phyloP scores from a whole-genome alignment of 2,888 invertebrate genomes.

The Empis stercorea region DNA sequence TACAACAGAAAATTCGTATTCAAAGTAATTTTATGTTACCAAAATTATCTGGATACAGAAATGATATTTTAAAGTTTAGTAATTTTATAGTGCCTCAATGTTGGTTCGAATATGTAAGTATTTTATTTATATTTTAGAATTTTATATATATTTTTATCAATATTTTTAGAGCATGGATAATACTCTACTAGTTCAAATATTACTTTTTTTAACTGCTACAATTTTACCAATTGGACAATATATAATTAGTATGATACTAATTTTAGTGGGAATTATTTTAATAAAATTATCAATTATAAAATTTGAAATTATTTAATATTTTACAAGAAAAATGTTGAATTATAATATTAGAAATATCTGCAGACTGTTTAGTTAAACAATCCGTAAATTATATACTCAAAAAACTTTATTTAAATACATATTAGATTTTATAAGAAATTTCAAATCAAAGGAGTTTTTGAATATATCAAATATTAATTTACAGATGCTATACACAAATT shows the following conservation, averaged over 20 bases:
- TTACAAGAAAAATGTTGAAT: no score
- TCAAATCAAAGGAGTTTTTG: no score
- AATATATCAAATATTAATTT: no score
- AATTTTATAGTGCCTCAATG: constrained; percentile 48
- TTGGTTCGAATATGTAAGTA: constrained; percentile 60
- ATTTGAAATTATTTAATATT: no score
- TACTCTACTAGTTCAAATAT: constrained; percentile 38
- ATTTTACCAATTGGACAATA: constrained; percentile 40
- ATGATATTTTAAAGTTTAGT: constrained; percentile 41
- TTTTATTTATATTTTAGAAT: background rate
- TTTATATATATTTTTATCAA: constrained; percentile 5
- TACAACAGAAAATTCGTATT: constrained; percentile 48
- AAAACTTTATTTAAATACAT: no score
- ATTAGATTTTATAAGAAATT: no score
- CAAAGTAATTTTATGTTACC: constrained; percentile 50
- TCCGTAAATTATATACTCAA: no score
- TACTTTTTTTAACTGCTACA: constrained; percentile 40
- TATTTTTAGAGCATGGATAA: constrained; percentile 44
- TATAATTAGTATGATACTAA: constrained; percentile 14
- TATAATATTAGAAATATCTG: no score
- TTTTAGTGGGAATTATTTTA: constrained; percentile 8
- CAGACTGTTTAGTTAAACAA: no score
- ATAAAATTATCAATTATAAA: background rate
- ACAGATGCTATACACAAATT: no score
- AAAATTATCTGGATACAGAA: constrained; percentile 40